phyloP scores from a whole-genome alignment of 2,113 vertebrate species.

The Nothoprocta perdicaria region DNA sequence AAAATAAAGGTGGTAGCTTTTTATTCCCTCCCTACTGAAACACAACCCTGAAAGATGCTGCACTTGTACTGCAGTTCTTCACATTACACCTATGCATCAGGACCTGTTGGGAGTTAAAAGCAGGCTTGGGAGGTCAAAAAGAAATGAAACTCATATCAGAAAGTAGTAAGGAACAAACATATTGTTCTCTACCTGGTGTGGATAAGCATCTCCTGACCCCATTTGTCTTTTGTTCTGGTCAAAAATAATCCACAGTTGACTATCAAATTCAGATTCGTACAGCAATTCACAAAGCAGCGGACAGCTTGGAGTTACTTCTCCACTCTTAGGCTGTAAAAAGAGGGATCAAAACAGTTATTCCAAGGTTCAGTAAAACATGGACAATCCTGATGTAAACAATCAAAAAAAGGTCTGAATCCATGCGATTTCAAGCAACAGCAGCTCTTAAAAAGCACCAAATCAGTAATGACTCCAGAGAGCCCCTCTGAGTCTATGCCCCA shows the following conservation, averaged over 20 bases:
- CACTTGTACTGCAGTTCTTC: background rate
- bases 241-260: slow-evolving; percentile 97
- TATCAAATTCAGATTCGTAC: slow-evolving; percentile 98
- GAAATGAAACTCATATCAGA: background rate
- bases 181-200: slow-evolving; percentile 88
- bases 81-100: background rate
- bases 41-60: background rate
- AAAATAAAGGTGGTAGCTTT: background rate
- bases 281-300: slow-evolving; percentile 93
- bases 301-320: slow-evolving; percentile 97
- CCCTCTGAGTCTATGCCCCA: fast-evolving
- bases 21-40: background rate
- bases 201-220: slow-evolving; percentile 97
- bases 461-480: background rate
- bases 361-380: background rate
- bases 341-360: slow-evolving; percentile 3
- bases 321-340: slow-evolving; percentile 89
- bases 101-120: background rate
- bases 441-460: background rate
- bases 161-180: background rate
- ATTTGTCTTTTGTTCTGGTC: slow-evolving; percentile 97
- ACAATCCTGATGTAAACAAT: background rate
- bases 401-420: background rate
- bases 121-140: background rate
- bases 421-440: background rate